Evolutionary conservation across 2,113 vertebrate genomes (phyloP).

Genomic region (Climacteris rufus): DNA sequence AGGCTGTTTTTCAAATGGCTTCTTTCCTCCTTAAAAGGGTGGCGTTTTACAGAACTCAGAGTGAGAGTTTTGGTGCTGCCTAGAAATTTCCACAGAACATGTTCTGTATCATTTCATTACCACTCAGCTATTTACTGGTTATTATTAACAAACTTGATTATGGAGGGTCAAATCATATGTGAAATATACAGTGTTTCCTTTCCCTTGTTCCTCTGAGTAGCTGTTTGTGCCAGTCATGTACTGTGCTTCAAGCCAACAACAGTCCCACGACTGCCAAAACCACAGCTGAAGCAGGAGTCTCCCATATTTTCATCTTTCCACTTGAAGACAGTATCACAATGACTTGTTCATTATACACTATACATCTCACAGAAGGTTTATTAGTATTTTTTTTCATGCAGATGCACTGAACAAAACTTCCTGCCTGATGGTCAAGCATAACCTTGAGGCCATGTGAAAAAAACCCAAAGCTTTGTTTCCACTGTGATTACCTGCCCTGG

Average conservation of each 20-base stretch:
- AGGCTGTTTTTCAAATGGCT: background rate
- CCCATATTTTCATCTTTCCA: conserved; percentile 15
- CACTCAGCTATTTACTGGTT: conserved; percentile 38
- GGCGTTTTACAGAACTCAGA: conserved; percentile 21
- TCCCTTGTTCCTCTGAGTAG: background rate
- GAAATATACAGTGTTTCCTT: conserved; percentile 42
- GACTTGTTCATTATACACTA: background rate
- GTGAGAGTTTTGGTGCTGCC: conserved; percentile 31
- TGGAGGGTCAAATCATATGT: conserved; percentile 18
- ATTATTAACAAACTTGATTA: conserved; percentile 60
- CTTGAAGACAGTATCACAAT: background rate
- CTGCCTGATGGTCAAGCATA: background rate
- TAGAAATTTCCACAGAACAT: conserved; percentile 53
- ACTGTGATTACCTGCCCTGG: background rate
- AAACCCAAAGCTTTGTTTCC: background rate
- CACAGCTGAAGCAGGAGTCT: background rate
- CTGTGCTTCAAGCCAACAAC: background rate
- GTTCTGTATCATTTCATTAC: conserved; percentile 57
- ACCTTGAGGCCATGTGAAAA: background rate
- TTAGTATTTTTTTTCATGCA: background rate
- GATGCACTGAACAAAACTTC: background rate
- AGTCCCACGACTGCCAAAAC: background rate
- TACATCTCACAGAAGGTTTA: background rate
- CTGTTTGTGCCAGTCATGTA: conserved; percentile 36
- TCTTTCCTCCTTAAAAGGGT: background rate